These are phyloP conservation scores for Enteromius viviparus DNA, from an alignment of 2,797 vertebrate genomes.

Conservation along the genomic window DNA sequence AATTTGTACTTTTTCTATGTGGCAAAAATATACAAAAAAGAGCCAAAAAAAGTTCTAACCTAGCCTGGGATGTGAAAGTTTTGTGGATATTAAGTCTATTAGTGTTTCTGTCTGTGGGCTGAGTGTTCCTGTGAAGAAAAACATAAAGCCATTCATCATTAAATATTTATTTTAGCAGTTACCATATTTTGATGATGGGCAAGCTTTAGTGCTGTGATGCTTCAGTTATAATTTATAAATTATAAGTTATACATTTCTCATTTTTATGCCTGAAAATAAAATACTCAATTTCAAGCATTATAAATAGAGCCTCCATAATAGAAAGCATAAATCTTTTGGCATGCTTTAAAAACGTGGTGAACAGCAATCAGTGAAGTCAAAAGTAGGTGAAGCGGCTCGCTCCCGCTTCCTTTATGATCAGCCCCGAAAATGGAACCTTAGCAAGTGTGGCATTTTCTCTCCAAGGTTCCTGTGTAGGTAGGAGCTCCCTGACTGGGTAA, in stretches of 20 bases:
- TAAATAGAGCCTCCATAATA: neutral
- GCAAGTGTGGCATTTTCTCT: slow-evolving; percentile 55
- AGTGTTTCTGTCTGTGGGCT: neutral
- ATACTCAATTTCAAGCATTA: neutral
- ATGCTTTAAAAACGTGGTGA: neutral
- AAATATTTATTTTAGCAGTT: neutral
- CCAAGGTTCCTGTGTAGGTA: slow-evolving; percentile 51
- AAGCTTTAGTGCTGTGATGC: neutral
- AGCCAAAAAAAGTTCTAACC: neutral
- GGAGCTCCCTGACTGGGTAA: slow-evolving; percentile 50
- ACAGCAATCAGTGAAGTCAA: neutral
- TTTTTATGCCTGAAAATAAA: neutral
- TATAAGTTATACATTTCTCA: neutral
- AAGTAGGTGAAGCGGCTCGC: neutral
- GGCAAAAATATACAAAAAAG: too few relatives aligned
- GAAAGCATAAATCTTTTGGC: slow-evolving; percentile 9
- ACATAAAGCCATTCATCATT: neutral
- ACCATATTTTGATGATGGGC: neutral
- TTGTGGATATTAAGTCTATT: neutral
- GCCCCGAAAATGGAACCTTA: slow-evolving; percentile 46
- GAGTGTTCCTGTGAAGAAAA: neutral
- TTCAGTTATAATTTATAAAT: neutral
- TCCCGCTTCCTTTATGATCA: slow-evolving; percentile 29
- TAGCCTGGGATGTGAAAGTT: neutral
- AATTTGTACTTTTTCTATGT: too few relatives aligned